A percentile compares a stretch with the other conserved stretches of the same genome.
Conservation (phyloP, 1,140 invertebrate genomes). For the Samia ricini region DNA sequence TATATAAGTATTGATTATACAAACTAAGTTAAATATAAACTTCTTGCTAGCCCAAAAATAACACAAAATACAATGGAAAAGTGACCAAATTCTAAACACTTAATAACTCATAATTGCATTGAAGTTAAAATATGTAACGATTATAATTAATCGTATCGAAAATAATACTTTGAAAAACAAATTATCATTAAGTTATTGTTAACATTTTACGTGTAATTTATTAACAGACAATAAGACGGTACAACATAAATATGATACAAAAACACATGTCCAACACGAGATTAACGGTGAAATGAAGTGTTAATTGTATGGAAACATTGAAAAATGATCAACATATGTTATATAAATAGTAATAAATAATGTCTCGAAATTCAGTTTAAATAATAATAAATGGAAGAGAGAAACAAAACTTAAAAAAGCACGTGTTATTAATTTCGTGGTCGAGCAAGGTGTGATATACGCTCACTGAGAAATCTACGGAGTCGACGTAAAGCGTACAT, state of each 20-base stretch:
- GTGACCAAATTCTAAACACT: too few species aligned
- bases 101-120: too few species aligned
- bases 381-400: slow-evolving; percentile 76
- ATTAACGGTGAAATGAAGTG: slow-evolving; percentile 73
- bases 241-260: slow-evolving; percentile 21
- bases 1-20: too few species aligned
- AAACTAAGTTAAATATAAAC: too few species aligned
- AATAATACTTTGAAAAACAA: too few species aligned
- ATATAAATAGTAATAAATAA: slow-evolving; percentile 77
- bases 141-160: too few species aligned
- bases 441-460: slow-evolving; percentile 67
- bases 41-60: too few species aligned
- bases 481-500: slow-evolving; percentile 19
- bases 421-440: slow-evolving; percentile 74
- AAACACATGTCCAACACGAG: slow-evolving; percentile 23
- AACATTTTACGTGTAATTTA: slow-evolving; percentile 30
- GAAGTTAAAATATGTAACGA: too few species aligned
- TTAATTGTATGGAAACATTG: slow-evolving; percentile 75
- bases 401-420: slow-evolving; percentile 67
- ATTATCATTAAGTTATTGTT: too few species aligned
- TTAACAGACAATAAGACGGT: slow-evolving; percentile 19
- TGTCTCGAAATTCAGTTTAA: slow-evolving; percentile 73
- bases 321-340: slow-evolving; percentile 76
- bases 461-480: slow-evolving; percentile 39
- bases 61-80: too few species aligned